phyloP scores from a whole-genome alignment of 2,888 invertebrate species.

The Mythimna loreyi region DNA sequence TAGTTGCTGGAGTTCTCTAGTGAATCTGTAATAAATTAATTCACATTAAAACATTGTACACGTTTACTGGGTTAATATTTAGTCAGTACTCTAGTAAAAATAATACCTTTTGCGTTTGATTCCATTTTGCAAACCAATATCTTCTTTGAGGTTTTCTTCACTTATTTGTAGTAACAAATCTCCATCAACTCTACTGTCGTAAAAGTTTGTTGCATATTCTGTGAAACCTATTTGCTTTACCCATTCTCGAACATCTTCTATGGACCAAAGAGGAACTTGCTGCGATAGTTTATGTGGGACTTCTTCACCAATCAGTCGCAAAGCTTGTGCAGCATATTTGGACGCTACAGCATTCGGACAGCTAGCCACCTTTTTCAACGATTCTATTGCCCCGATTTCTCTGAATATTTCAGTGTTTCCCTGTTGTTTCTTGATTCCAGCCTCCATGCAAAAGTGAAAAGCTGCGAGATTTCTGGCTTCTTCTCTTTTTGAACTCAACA shows the following conservation, averaged over 20 bases:
- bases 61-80: background rate
- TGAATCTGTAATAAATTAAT: slow-evolving; percentile 92
- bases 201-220: slow-evolving; percentile 95
- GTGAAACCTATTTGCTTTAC: slow-evolving; percentile 99
- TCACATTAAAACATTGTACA: background rate
- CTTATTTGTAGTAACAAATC: slow-evolving; percentile 97
- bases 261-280: slow-evolving; percentile 99
- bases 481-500: slow-evolving; percentile 97
- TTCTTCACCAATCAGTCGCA: slow-evolving; percentile 98
- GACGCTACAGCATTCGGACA: slow-evolving; percentile 99
- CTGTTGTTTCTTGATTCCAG: slow-evolving; percentile 98
- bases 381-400: slow-evolving; percentile 98
- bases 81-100: background rate
- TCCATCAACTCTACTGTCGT: slow-evolving; percentile 98
- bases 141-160: slow-evolving; percentile 97
- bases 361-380: slow-evolving; percentile 98
- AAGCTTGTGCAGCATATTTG: slow-evolving; percentile 98
- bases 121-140: slow-evolving; percentile 98
- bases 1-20: slow-evolving; percentile 97
- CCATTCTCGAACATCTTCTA: slow-evolving; percentile 99
- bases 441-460: slow-evolving; percentile 99
- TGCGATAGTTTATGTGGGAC: slow-evolving; percentile 99
- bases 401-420: slow-evolving; percentile 97
- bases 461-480: slow-evolving; percentile 99
- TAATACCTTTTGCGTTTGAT: slow-evolving; percentile 96